Evolutionary conservation across 2,797 vertebrate species (phyloP).

Genomic region (Botia kubotai): DNA sequence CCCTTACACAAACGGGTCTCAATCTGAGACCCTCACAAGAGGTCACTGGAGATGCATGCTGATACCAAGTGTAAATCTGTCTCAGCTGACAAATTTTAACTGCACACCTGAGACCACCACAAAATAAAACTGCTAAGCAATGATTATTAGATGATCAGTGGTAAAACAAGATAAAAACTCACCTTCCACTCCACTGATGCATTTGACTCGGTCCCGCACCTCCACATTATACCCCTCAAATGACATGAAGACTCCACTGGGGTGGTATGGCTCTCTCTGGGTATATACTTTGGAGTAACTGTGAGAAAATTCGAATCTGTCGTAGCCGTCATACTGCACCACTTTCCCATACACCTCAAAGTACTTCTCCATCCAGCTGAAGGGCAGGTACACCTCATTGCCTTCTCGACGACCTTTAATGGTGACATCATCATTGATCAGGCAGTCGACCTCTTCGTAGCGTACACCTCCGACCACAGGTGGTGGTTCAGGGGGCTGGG

Average conservation of each 20-base stretch:
- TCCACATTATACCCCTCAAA: conserved; percentile 99
- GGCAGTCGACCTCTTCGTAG: conserved; percentile 95
- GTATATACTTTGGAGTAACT: conserved; percentile 97
- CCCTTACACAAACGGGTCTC: neutral
- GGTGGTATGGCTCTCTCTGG: conserved; percentile 91
- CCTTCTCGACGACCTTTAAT: conserved; percentile 90
- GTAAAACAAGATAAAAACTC: conserved; percentile 55
- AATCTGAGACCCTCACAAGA: too few relatives aligned
- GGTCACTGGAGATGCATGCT: neutral
- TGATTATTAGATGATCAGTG: neutral
- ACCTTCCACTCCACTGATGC: conserved; percentile 98
- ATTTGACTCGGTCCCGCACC: conserved; percentile 95
- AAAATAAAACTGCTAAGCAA: neutral
- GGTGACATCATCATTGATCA: conserved; percentile 93
- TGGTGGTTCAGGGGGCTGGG: conserved; percentile 87
- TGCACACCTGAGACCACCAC: neutral
- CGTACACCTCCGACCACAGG: conserved; percentile 84
- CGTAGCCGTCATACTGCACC: conserved; percentile 89
- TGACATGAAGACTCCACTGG: conserved; percentile 97
- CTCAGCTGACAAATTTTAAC: neutral
- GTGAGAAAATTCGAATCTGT: conserved; percentile 97
- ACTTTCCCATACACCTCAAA: conserved; percentile 96
- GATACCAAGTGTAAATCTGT: neutral
- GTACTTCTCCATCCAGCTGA: conserved; percentile 95
- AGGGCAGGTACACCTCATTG: conserved; percentile 90